Percentiles rank a stretch among this genome's conserved stretches.
Evolutionary conservation across 2,797 vertebrate genomes (phyloP).

Genomic region (Sebastes diaconus): DNA sequence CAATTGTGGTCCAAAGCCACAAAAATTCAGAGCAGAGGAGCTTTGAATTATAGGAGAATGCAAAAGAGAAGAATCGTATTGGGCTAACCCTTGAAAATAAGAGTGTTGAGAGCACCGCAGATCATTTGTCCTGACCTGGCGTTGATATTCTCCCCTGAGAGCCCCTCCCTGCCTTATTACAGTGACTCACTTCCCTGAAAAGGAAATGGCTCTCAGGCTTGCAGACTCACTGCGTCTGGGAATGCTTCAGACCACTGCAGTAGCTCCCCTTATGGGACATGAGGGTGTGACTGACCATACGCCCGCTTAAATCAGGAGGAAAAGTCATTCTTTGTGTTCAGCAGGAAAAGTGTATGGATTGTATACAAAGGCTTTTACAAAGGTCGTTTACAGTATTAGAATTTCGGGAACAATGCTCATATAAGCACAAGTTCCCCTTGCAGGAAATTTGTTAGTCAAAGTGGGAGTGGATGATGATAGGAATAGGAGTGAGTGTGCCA

Average conservation of each 20-base stretch:
- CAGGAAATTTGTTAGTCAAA: constrained; percentile 65
- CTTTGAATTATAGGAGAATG: constrained; percentile 2
- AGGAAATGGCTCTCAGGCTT: constrained; percentile 78
- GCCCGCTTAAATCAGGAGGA: constrained; percentile 42
- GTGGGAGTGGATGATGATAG: background rate
- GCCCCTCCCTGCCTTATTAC: constrained; percentile 77
- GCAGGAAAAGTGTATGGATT: constrained; percentile 27
- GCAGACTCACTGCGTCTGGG: constrained; percentile 74
- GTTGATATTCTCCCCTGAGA: constrained; percentile 68
- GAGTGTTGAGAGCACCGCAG: constrained; percentile 32
- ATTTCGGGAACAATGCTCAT: constrained; percentile 13
- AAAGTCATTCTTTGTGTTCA: constrained; percentile 48
- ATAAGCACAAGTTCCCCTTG: background rate
- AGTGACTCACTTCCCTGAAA: constrained; percentile 80
- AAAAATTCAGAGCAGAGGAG: constrained; percentile 10
- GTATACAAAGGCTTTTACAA: background rate
- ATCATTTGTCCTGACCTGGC: constrained; percentile 63
- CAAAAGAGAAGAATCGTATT: constrained; percentile 30
- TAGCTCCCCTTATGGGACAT: constrained; percentile 63
- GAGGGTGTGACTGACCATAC: constrained; percentile 65
- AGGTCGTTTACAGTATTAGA: background rate
- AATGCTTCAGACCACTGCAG: constrained; percentile 66
- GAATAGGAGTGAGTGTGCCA: constrained; percentile 1
- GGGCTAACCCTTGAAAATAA: constrained; percentile 29
- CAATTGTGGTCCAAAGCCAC: background rate